Evolutionary conservation across 2,888 invertebrate species (phyloP), one percentile per base, ranked within the genome.

Genomic region (Pristionchus japonicus): DNA sequence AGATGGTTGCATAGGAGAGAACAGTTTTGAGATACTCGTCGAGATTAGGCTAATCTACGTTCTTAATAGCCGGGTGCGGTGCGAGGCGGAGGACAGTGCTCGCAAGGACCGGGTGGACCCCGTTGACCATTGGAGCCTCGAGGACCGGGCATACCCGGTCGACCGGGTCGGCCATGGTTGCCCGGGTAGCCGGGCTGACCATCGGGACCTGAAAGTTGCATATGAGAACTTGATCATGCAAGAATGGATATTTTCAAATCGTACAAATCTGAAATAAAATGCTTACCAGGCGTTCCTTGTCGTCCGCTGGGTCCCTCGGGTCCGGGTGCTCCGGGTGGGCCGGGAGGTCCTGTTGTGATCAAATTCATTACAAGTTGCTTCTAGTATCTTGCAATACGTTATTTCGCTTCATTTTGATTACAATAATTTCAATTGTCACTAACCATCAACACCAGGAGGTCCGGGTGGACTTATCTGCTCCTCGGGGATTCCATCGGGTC

Each of bases 21-120:
- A 85, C 37, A 67, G 64, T 47, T 17, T 74, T 84, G 85, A 85
- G 85, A 85, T 85, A 85, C 85, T 64, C 85, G 85, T 85, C 43
- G n/a, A 43, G 6, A n/a, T 9, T 7, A 31, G 9, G 47, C 31
- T 31, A 64, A n/a, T n/a, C 2, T 20, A 6, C 13, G 17, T 43
- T 23, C n/a, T 90, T 89, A 92, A 80, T 92, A 92, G 74, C 92
- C 92, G 86, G 92, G 92, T 15, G 92, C 92, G 3, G 92, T 92
- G 89, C 92, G 80, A 9, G 92, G 92, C 23, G 91, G 91, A 13
- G 92, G 90, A 89, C 92, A 92, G 64, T 92, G 92, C 64, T 90
- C 89, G 86, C 92, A 92, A 0, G 91, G 90, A 2, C 92, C 92
- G 23, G 90, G 87, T 23, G 89, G 89, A 74, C 92, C 92, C 43